Evolutionary conservation across 2,888 invertebrate genomes (phyloP).

Genomic region (Thalpophila matura): DNA sequence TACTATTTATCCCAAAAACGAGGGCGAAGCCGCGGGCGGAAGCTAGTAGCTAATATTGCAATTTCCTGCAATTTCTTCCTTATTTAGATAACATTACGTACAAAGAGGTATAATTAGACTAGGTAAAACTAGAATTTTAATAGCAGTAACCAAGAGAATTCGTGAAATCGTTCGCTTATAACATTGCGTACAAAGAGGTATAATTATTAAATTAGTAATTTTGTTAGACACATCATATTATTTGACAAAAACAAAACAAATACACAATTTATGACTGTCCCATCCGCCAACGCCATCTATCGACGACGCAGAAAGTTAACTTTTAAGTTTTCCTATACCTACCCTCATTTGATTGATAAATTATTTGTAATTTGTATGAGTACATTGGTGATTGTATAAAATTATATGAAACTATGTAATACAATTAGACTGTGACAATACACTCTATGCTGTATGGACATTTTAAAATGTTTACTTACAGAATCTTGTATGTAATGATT

Average conservation of each 20-base stretch:
- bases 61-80: too few relatives aligned
- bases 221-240: conserved; percentile 20
- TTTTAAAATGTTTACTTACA: conserved; percentile 41
- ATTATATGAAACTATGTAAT: conserved; percentile 5
- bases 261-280: not conserved
- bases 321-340: not conserved
- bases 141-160: too few relatives aligned
- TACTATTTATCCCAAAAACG: too few relatives aligned
- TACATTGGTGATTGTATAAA: conserved; percentile 27
- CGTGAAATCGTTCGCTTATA: too few relatives aligned
- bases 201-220: conserved; percentile 4
- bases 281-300: conserved; percentile 7
- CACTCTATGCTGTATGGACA: not conserved
- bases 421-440: too few relatives aligned
- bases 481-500: conserved; percentile 68
- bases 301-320: not conserved
- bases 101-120: too few relatives aligned
- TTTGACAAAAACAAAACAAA: conserved; percentile 10
- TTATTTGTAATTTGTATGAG: conserved; percentile 13
- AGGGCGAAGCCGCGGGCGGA: too few relatives aligned
- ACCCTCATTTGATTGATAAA: not conserved
- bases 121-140: too few relatives aligned
- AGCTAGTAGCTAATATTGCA: too few relatives aligned
- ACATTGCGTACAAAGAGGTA: not conserved
- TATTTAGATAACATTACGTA: too few relatives aligned